phyloP scores from a whole-genome alignment of 1,140 invertebrate species.

The Heliconius eleuchia region DNA sequence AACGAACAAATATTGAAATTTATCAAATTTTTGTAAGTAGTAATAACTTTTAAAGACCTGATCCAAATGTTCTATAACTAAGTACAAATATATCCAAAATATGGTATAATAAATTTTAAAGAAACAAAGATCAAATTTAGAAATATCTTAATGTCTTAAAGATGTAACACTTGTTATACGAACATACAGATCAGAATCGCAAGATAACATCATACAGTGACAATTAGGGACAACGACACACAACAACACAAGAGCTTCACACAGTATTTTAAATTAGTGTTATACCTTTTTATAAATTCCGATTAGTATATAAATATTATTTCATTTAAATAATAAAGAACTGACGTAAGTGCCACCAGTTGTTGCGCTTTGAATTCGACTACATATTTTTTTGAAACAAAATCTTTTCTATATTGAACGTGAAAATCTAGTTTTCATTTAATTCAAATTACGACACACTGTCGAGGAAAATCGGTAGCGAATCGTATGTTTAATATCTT shows the following conservation, averaged over 20 bases:
- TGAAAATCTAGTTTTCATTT: slow-evolving; percentile 32
- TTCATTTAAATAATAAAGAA: slow-evolving; percentile 44
- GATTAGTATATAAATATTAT: slow-evolving; percentile 47
- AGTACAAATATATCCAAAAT: neutral
- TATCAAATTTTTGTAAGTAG: slow-evolving; percentile 10
- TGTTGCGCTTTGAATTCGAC: slow-evolving; percentile 38
- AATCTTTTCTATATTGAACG: slow-evolving; percentile 48
- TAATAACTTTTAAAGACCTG: slow-evolving; percentile 1
- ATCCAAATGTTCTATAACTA: neutral
- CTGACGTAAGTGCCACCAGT: slow-evolving; percentile 50
- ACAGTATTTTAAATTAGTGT: slow-evolving; percentile 42
- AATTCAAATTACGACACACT: slow-evolving; percentile 12
- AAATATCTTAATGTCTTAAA: neutral
- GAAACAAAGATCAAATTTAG: neutral
- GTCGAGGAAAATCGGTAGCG: slow-evolving; percentile 17
- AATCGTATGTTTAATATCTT: slow-evolving; percentile 11
- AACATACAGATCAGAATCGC: slow-evolving; percentile 17
- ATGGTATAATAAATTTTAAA: neutral
- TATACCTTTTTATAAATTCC: slow-evolving; percentile 46
- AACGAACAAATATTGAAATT: slow-evolving; percentile 10
- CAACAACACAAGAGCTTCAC: slow-evolving; percentile 53
- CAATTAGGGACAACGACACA: slow-evolving; percentile 57
- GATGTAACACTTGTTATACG: neutral
- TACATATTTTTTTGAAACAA: slow-evolving; percentile 38
- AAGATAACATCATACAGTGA: slow-evolving; percentile 26